phyloP scores from a whole-genome alignment of 1,140 invertebrate genomes.

The Eciton burchellii region DNA sequence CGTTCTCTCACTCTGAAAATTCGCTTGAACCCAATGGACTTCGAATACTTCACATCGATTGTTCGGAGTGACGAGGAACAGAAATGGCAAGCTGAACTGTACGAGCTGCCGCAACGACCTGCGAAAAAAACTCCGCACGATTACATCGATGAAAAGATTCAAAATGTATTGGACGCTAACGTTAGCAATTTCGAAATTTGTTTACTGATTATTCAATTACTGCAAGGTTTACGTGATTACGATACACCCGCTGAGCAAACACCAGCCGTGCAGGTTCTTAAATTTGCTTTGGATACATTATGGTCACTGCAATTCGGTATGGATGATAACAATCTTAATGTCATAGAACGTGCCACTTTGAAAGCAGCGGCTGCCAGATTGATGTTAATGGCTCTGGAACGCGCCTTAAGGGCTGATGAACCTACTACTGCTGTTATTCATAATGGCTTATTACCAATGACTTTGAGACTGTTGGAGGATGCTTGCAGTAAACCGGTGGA shows the following conservation, averaged over 20 bases:
- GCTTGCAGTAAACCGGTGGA: constrained; percentile 80
- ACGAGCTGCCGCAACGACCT: constrained; percentile 72
- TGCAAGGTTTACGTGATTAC: constrained; percentile 87
- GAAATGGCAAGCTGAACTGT: constrained; percentile 72
- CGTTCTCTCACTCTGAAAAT: constrained; percentile 87
- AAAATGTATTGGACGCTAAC: constrained; percentile 85
- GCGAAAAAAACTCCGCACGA: constrained; percentile 84
- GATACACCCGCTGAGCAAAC: constrained; percentile 87
- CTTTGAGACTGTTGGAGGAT: constrained; percentile 87
- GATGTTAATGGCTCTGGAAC: constrained; percentile 87
- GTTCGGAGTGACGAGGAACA: constrained; percentile 86
- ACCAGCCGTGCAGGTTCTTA: constrained; percentile 87
- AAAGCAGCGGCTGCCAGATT: constrained; percentile 87
- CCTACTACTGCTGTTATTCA: constrained; percentile 87
- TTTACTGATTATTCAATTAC: constrained; percentile 87
- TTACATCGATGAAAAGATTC: constrained; percentile 86
- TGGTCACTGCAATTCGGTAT: constrained; percentile 87
- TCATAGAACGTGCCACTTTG: constrained; percentile 82
- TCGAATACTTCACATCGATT: constrained; percentile 88
- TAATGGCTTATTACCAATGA: constrained; percentile 88
- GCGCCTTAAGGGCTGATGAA: constrained; percentile 86
- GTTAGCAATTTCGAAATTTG: constrained; percentile 87
- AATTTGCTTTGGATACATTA: constrained; percentile 87
- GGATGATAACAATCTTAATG: constrained; percentile 74
- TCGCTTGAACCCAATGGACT: constrained; percentile 87